These are phyloP conservation scores for Choreutis nemorana DNA, from an alignment of 2,888 invertebrate species.

Conservation along the genomic window DNA sequence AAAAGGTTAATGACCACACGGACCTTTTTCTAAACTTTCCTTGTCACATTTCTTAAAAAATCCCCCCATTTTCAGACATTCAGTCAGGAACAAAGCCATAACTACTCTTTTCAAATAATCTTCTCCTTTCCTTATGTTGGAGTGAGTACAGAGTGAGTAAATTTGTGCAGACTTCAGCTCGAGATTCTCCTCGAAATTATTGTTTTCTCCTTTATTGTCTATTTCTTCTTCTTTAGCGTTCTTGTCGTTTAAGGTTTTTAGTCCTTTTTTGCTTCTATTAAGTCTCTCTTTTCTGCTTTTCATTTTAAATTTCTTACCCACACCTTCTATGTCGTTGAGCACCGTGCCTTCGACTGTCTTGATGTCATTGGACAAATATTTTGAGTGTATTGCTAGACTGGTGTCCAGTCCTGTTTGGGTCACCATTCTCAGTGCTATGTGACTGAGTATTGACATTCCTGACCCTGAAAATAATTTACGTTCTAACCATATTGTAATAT, in stretches of 20 bases:
- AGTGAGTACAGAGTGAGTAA: constrained; percentile 73
- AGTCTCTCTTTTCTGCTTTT: constrained; percentile 49
- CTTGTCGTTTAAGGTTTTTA: constrained; percentile 24
- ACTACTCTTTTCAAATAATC: constrained; percentile 80
- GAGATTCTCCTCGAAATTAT: constrained; percentile 34
- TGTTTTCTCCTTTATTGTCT: constrained; percentile 26
- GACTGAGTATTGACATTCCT: constrained; percentile 83
- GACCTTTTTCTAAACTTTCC: constrained; percentile 28
- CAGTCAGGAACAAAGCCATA: constrained; percentile 79
- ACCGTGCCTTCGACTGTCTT: constrained; percentile 35
- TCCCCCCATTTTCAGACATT: constrained; percentile 72
- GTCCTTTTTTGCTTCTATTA: constrained; percentile 39
- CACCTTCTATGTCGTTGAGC: constrained; percentile 46
- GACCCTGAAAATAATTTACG: constrained; percentile 53
- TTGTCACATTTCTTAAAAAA: constrained; percentile 64
- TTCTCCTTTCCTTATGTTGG: constrained; percentile 63
- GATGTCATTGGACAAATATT: constrained; percentile 32
- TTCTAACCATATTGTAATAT: no score
- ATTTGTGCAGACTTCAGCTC: constrained; percentile 51
- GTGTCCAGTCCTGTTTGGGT: constrained; percentile 70
- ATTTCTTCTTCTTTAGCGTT: constrained; percentile 27
- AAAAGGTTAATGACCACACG: no score
- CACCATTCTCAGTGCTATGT: constrained; percentile 78
- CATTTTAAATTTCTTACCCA: constrained; percentile 41
- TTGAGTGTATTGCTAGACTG: constrained; percentile 51